A percentile compares a stretch with the other conserved stretches of the same genome.
phyloP scores from a whole-genome alignment of 2,113 vertebrate genomes.

The Varanus komodoensis region DNA sequence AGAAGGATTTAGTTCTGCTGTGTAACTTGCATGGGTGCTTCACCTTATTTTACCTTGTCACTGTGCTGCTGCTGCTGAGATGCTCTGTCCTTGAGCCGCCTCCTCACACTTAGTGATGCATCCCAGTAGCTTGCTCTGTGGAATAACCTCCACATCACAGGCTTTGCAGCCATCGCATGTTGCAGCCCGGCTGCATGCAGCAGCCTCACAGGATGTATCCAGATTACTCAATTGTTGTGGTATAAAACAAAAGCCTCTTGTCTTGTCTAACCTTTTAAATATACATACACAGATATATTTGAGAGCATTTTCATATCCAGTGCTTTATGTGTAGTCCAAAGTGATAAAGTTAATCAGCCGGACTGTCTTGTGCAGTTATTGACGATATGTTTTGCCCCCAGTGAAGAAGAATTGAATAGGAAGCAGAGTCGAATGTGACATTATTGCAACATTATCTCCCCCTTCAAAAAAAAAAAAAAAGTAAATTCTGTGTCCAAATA shows the following conservation, averaged over 20 bases:
- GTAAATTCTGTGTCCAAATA: background rate
- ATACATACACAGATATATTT: too few relatives aligned
- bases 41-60: too few relatives aligned
- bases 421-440: background rate
- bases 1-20: too few relatives aligned
- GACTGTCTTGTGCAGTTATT: background rate
- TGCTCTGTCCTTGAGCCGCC: too few relatives aligned
- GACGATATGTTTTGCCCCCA: background rate
- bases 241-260: too few relatives aligned
- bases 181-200: background rate
- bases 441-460: background rate
- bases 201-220: background rate
- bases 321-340: background rate
- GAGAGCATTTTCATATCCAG: background rate
- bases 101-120: background rate
- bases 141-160: background rate
- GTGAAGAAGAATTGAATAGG: background rate
- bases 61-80: too few relatives aligned
- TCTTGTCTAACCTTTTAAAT: too few relatives aligned
- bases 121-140: background rate
- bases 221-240: background rate
- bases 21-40: too few relatives aligned
- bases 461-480: background rate
- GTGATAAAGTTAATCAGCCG: background rate
- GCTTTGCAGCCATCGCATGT: background rate